Base-by-base conservation (phyloP, 2,113 vertebrate genomes). In the Pluvianellus socialis region DNA sequence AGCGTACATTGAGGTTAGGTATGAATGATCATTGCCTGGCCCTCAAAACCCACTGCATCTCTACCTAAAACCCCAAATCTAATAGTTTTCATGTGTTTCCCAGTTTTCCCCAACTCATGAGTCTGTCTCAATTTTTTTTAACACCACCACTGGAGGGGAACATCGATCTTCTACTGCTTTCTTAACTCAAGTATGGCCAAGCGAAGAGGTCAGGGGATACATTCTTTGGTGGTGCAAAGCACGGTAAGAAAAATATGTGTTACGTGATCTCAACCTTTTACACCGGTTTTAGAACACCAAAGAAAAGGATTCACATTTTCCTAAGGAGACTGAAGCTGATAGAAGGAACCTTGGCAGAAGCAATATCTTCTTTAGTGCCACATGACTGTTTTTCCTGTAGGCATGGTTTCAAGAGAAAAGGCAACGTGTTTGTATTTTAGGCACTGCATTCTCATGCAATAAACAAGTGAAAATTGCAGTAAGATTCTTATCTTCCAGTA, bases 401-500 rank as follows among this genome's bases (percentile, higher is more conserved):
- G 26, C n/a, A 40, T 45, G 11, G 4, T 71, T 89, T 77, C 42
- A 63, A 84, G 33, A 86, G 58, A 85, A 94, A 93, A 72, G 32
- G 14, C 71, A 91, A 13, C 4, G 0, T 44, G 56, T 63, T 80
- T 84, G 50, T 52, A 33, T 91, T 87, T 80, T 82, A 94, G 44
- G 59, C 38, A 55, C 66, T 2, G 1, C 1, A 9, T 40, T 27
- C 53, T 92, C 44, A 50, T 40, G 52, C 67, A 89, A 50, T 80
- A 84, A 87, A 75, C 22, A 59, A 40, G 42, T 22, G 22, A 88
- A 94, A 94, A 82, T 61, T 75, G 42, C 81, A 89, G 28, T 77
- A 74, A 72, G 40, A 74, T 56, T 92, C 92, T 94, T 96, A 91
- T 83, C 91, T 95, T 79, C 30, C 72, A 93, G 74, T 91, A 82